Evolutionary conservation across 1,140 invertebrate genomes (phyloP).

Genomic region (Bicyclus anynana): DNA sequence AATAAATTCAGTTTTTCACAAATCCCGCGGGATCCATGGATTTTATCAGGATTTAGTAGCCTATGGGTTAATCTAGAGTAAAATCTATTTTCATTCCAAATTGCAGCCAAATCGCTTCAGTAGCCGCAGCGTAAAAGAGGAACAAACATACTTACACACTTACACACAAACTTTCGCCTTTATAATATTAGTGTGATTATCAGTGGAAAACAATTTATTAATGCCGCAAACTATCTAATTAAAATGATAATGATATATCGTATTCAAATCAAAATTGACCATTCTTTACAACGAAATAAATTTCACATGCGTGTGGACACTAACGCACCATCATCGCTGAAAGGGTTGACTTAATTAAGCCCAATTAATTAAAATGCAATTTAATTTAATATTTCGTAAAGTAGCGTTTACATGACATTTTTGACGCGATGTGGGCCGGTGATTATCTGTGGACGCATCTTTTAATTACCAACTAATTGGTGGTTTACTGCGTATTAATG

Average conservation of each 20-base stretch:
- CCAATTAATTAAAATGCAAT: conserved; percentile 48
- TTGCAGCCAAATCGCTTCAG: no score
- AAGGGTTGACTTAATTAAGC: conserved; percentile 56
- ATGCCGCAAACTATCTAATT: neutral
- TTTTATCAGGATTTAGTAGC: no score
- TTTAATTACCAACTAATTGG: conserved; percentile 33
- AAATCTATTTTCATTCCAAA: no score
- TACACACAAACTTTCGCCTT: no score
- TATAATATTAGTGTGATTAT: no score
- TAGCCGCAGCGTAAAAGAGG: no score
- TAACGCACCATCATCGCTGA: conserved; percentile 22
- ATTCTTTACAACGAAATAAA: neutral
- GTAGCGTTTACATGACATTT: conserved; percentile 45
- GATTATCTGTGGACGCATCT: conserved; percentile 37
- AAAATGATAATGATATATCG: neutral
- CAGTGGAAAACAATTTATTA: no score
- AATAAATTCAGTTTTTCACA: no score
- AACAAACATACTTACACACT: no score
- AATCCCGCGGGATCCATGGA: no score
- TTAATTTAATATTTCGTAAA: conserved; percentile 27
- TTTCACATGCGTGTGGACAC: conserved; percentile 5
- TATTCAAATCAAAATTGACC: conserved; percentile 12
- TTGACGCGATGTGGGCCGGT: conserved; percentile 44
- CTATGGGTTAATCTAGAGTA: no score
- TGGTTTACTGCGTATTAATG: conserved; percentile 1